Evolutionary conservation across 2,797 vertebrate genomes (phyloP), one percentile per base, ranked within the genome.

Genomic region (Mergus octosetaceus): DNA sequence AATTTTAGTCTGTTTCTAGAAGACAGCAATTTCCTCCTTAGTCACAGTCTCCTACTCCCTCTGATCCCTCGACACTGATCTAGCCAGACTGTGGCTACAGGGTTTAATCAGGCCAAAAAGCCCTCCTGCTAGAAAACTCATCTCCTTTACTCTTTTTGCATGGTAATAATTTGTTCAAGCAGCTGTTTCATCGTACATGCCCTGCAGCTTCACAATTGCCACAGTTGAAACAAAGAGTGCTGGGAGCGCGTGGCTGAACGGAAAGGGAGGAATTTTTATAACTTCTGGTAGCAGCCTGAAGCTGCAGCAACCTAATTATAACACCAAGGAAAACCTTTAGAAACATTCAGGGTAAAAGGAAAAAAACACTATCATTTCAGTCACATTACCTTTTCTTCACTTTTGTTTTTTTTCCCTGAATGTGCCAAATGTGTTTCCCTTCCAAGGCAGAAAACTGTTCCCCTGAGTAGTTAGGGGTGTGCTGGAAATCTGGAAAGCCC

Each of bases 291-390:
- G 71, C 30, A 93, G 53, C 34, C 39, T 60, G 18, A 38, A 70
- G 53, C 4, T 4, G 30, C 71, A 83, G 28, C 53, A 87, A 17
- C 16, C 11, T 75, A 36, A 15, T 1, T 45, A 25, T 39, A 57
- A 47, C 32, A 74, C 0, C 0, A 82, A 85, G 51, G 6, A 32
- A 6, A 24, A 54, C 0, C 1, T 77, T 71, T 43, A 83, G 39
- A 80, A 88, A 61, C 6, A 2, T 11, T 20, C 36, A 28, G 21
- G 36, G 10, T 16, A 56, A 51, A 13, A 30, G n/a, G 34, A 92
- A 84, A 49, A 18, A 77, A 87, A 66, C 56, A 27, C 28, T n/a
- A 38, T 22, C 10, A 16, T 90, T 85, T 90, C 34, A 28, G 36
- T 68, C 45, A 34, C 6, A 5, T 75, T 69, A 54, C 7, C 22